Evolutionary conservation across 1,140 invertebrate genomes (phyloP).

Genomic region (Trichonephila inaurata): DNA sequence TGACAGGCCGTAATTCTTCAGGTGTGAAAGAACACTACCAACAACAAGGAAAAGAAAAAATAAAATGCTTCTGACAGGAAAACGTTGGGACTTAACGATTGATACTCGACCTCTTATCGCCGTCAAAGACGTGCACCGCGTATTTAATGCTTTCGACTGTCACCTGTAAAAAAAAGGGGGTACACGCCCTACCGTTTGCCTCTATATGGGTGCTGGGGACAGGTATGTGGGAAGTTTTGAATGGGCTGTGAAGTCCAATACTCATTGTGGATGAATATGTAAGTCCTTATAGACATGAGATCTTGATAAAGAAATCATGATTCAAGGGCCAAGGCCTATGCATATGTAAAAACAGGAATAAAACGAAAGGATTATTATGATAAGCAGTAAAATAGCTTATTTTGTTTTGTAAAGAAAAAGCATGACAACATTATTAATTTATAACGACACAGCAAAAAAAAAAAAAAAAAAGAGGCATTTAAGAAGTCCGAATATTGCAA

Average conservation of each 20-base stretch:
- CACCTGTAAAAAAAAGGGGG: background rate
- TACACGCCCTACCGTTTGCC: slow-evolving; percentile 23
- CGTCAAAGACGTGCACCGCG: slow-evolving; percentile 19
- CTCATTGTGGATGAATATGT: background rate
- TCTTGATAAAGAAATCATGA: background rate
- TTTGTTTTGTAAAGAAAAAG: too few species aligned
- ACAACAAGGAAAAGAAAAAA: background rate
- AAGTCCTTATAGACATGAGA: background rate
- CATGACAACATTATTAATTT: too few species aligned
- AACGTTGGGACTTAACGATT: slow-evolving; percentile 23
- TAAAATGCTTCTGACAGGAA: background rate
- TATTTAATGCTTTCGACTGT: slow-evolving; percentile 7
- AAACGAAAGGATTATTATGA: too few species aligned
- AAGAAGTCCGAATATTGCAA: too few species aligned
- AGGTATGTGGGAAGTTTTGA: slow-evolving; percentile 19
- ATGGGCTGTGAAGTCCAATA: background rate
- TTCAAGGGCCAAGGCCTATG: too few species aligned
- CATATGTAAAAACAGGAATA: too few species aligned
- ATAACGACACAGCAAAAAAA: too few species aligned
- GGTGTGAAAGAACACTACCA: slow-evolving; percentile 34
- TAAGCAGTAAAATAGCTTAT: too few species aligned
- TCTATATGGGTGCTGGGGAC: slow-evolving; percentile 50
- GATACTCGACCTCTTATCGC: slow-evolving; percentile 53
- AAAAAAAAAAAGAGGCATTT: too few species aligned
- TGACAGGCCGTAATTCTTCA: slow-evolving; percentile 57